Conservation (phyloP, 2,113 vertebrate species). For the Chaetorhynchus papuensis region DNA sequence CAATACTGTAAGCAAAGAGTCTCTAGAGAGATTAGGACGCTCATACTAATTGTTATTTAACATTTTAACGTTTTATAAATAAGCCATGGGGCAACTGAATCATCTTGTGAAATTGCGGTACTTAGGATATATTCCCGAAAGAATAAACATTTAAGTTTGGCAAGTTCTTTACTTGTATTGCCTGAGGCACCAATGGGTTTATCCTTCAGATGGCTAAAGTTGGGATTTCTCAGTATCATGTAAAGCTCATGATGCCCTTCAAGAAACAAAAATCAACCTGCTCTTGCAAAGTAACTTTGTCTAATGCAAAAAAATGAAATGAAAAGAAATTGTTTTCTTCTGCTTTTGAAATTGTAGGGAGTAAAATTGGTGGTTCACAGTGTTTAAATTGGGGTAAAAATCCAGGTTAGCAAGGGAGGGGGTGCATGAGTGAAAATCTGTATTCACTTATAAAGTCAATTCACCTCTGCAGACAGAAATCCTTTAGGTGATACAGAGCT, state of each 20-base stretch:
- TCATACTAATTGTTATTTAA: slow-evolving; percentile 40
- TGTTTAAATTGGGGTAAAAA: not conserved
- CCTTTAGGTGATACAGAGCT: not conserved
- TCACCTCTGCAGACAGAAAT: not conserved
- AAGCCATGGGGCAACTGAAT: slow-evolving; percentile 13
- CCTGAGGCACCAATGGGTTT: not conserved
- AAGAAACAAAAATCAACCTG: not conserved
- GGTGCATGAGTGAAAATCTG: not conserved
- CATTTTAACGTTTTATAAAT: not conserved
- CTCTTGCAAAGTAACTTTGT: not conserved
- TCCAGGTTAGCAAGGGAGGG: not conserved
- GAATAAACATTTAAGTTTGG: not conserved
- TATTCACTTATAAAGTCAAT: not conserved
- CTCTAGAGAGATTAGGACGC: not conserved
- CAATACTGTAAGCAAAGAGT: not conserved
- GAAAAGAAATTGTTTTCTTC: not conserved
- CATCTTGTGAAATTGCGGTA: not conserved
- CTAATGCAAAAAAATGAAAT: not conserved
- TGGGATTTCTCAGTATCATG: not conserved
- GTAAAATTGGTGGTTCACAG: not conserved
- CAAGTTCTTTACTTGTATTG: not conserved
- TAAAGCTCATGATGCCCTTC: not conserved
- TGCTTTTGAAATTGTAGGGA: not conserved
- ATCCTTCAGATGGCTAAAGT: not conserved
- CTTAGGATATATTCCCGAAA: not conserved